A percentile compares a stretch with the other conserved stretches of the same genome.
Conservation (phyloP, 2,888 invertebrate species). For the Cacoxenus indagator region DNA sequence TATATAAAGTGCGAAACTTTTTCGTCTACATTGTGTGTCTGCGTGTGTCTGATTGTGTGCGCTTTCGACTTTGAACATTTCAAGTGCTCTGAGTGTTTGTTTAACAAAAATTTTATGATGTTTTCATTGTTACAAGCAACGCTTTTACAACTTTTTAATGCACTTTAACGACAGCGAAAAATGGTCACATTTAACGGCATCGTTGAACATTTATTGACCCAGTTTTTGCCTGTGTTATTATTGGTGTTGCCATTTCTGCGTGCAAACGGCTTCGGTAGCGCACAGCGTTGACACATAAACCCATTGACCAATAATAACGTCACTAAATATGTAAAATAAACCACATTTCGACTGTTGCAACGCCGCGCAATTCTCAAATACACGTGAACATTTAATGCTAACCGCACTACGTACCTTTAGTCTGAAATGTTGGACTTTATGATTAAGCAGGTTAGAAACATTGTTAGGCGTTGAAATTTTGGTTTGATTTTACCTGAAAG, state of each 20-base stretch:
- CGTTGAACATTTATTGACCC: conserved; percentile 6
- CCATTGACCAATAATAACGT: background rate
- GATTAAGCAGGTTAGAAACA: too few species aligned
- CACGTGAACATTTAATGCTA: background rate
- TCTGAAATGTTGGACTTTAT: too few species aligned
- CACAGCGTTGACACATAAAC: background rate
- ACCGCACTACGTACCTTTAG: too few species aligned
- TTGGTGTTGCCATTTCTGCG: background rate
- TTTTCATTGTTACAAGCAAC: conserved; percentile 9
- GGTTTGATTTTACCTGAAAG: too few species aligned
- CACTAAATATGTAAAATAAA: background rate
- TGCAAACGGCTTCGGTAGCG: background rate
- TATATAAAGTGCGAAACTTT: conserved; percentile 2
- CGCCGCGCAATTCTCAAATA: background rate
- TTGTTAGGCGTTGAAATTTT: too few species aligned
- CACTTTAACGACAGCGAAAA: background rate
- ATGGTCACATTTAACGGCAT: conserved; percentile 1
- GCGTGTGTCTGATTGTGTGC: conserved; percentile 12
- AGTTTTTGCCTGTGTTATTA: background rate
- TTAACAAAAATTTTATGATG: conserved; percentile 8
- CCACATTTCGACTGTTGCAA: background rate
- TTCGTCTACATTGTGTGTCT: conserved; percentile 34
- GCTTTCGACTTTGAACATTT: conserved; percentile 3
- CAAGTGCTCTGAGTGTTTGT: conserved; percentile 9
- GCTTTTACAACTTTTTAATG: conserved; percentile 15